Base-by-base conservation (phyloP, 2,888 invertebrate genomes). In the Drosophila austrosaltans region DNA sequence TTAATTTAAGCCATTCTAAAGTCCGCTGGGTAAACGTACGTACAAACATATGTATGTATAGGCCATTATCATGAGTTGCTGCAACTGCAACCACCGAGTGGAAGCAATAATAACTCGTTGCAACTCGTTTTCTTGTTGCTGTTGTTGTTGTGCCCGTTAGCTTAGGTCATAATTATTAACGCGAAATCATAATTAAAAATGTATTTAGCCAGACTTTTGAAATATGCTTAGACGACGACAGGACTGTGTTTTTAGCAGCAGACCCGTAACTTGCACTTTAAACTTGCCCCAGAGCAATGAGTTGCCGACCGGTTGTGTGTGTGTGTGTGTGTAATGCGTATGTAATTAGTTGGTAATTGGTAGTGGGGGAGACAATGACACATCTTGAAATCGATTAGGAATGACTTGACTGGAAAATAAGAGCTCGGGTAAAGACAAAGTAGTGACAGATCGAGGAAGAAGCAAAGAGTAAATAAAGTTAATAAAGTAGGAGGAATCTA, bases 121-220 rank as follows among this genome's bases (percentile, higher is more conserved):
- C 70, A 72, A 66, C 75, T 72, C 69, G 77, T 82, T 78, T 72
- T 71, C 53, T 36, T 48, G 74, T 76, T 64, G 67, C 63, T 67
- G 16, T 16, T 16, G 16, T 16, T 16, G 16, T 16, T 16, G 16
- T 16, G 67, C 74, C 48, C 77, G 72, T 77, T 72, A 66, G 81
- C 76, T 82, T 82, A 75, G 79, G 76, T 86, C 86, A 87, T 85
- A 85, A 87, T 87, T 89, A 89, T 87, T 74, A 74, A 81, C 79
- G 77, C 67, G 65, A 84, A 89, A 89, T 90, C 89, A 88, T 90
- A 90, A 90, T 89, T 89, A 90, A 90, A 89, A 90, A 73, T 84
- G 84, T 89, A 89, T 90, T 89, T 90, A 83, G 89, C 69, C 69
- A 69, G 72, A 72, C 78, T 82, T 82, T 75, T 76, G 74, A 89